Conservation (phyloP, 2,113 vertebrate genomes). For the Polypterus senegalus region DNA sequence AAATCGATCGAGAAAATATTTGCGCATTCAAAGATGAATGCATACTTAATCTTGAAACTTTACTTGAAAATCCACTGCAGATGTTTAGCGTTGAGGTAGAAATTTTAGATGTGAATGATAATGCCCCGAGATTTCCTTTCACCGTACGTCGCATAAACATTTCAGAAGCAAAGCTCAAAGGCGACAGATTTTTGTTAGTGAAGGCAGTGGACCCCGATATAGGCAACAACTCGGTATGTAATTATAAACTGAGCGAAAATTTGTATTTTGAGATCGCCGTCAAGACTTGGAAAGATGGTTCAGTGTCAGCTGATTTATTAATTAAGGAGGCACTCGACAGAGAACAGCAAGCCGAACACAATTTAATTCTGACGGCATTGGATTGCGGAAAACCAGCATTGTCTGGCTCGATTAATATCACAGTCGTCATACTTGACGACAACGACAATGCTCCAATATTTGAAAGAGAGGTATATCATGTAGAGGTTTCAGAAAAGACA, state of each 20-base stretch:
- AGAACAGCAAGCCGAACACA: constrained; percentile 53
- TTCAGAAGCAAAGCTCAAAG: constrained; percentile 52
- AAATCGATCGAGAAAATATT: constrained; percentile 9
- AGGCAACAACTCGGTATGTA: too few species aligned
- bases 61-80: constrained; percentile 71
- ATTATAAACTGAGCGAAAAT: constrained; percentile 53
- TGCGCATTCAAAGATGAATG: background rate
- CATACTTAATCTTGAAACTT: constrained; percentile 40
- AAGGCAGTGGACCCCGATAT: constrained; percentile 60
- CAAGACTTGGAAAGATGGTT: constrained; percentile 59
- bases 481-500: constrained; percentile 59
- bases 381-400: constrained; percentile 55
- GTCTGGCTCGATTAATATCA: constrained; percentile 57
- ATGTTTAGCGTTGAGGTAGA: constrained; percentile 64
- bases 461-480: constrained; percentile 54
- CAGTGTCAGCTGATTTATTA: constrained; percentile 60
- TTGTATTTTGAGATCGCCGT: constrained; percentile 55
- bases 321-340: constrained; percentile 51
- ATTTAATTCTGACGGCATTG: constrained; percentile 52
- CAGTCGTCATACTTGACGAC: constrained; percentile 56
- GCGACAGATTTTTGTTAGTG: constrained; percentile 57
- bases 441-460: constrained; percentile 69
- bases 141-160: constrained; percentile 58
- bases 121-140: constrained; percentile 57
- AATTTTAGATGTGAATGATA: constrained; percentile 61